A percentile compares a stretch with the other conserved stretches of the same genome.
Evolutionary conservation across 2,113 vertebrate genomes (phyloP).

Genomic region (Ailuropoda melanoleuca): DNA sequence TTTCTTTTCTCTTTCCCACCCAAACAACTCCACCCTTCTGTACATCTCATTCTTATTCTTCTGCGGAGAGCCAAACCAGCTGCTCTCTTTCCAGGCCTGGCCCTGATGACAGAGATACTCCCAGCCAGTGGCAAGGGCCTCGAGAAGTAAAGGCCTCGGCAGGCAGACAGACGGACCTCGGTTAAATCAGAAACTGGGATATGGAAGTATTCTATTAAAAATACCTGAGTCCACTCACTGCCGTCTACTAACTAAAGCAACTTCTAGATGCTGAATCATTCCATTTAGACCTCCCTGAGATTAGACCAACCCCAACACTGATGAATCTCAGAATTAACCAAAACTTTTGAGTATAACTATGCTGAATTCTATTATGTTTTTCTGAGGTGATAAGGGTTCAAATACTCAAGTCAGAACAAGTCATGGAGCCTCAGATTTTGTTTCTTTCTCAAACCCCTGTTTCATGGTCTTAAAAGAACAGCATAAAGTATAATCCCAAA

Average conservation of each 20-base stretch:
- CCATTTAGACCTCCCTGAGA: background rate
- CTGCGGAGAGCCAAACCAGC: background rate
- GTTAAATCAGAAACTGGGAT: background rate
- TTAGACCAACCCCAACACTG: background rate
- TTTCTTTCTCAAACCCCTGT: background rate
- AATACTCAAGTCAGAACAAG: background rate
- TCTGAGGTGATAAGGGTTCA: background rate
- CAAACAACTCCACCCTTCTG: background rate
- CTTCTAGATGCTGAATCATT: background rate
- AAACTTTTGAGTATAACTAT: background rate
- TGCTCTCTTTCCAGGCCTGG: background rate
- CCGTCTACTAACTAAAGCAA: background rate
- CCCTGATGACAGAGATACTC: background rate
- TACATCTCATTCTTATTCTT: background rate
- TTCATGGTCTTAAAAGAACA: background rate
- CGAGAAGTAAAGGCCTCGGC: background rate
- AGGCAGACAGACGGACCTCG: background rate
- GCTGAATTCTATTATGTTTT: background rate
- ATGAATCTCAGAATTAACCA: background rate
- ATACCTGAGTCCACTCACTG: background rate
- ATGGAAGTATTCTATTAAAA: background rate
- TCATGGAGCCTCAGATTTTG: background rate
- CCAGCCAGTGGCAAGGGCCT: background rate
- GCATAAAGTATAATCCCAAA: background rate
- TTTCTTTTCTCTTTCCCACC: slow-evolving; percentile 19